phyloP scores from a whole-genome alignment of 2,113 vertebrate genomes.

The Bos indicus region DNA sequence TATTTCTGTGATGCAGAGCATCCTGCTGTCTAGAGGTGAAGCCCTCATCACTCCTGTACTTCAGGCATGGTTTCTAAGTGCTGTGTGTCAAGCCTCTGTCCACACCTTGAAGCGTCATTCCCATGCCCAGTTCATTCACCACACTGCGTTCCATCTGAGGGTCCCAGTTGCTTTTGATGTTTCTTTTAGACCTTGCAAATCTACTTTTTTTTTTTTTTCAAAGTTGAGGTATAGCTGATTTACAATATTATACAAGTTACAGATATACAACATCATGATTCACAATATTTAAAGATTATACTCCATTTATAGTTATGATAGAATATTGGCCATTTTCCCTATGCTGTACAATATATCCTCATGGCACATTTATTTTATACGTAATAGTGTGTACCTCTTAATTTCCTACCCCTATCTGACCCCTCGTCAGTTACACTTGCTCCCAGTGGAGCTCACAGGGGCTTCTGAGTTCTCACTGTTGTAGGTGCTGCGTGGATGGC shows the following conservation, averaged over 20 bases:
- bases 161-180: not conserved
- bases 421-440: fast-evolving
- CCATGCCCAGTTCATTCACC: not conserved
- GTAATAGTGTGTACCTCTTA: not conserved
- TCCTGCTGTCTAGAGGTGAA: not conserved
- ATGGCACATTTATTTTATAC: not conserved
- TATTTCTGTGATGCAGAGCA: not conserved
- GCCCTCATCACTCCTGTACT: not conserved
- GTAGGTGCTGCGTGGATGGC: not conserved
- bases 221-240: too few relatives aligned
- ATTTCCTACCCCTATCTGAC: not conserved
- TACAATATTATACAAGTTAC: not conserved
- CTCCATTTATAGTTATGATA: not conserved
- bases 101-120: not conserved
- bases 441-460: fast-evolving
- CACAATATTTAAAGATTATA: not conserved
- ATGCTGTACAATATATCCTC: not conserved
- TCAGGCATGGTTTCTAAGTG: not conserved
- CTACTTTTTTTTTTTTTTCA: not conserved
- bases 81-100: not conserved
- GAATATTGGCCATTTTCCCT: not conserved
- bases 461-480: not conserved
- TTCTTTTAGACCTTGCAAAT: not conserved
- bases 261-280: not conserved
- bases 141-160: not conserved